These are phyloP conservation scores for Ancistrus triradiatus DNA, from an alignment of 2,113 vertebrate species.

Conservation along the genomic window DNA sequence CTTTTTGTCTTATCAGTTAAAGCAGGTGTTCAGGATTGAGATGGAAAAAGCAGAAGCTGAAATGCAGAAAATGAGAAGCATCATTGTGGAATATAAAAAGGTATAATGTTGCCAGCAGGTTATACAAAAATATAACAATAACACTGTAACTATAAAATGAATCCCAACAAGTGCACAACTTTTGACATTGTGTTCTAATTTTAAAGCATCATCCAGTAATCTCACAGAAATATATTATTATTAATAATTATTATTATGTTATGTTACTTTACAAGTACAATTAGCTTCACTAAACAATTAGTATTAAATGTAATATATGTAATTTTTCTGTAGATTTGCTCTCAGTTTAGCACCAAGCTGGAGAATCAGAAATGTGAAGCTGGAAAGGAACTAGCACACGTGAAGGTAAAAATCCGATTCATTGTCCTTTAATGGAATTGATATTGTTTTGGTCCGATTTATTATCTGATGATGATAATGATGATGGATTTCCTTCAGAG, in stretches of 20 bases:
- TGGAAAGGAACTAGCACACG: slow-evolving; percentile 77
- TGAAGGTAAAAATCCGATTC: slow-evolving; percentile 82
- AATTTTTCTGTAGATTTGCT: slow-evolving; percentile 79
- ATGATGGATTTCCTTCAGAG: slow-evolving; percentile 59
- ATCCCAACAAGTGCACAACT: too few relatives aligned
- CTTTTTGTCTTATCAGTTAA: background rate
- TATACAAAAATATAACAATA: too few relatives aligned
- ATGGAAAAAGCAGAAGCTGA: slow-evolving; percentile 85
- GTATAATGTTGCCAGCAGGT: too few relatives aligned
- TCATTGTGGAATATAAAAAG: slow-evolving; percentile 91
- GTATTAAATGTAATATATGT: slow-evolving; percentile 70
- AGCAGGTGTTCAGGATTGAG: slow-evolving; percentile 82
- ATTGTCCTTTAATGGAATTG: background rate
- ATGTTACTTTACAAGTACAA: too few relatives aligned
- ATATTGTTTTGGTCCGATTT: background rate
- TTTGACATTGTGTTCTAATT: too few relatives aligned
- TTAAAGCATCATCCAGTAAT: too few relatives aligned
- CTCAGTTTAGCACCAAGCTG: slow-evolving; percentile 83
- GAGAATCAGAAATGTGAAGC: slow-evolving; percentile 80
- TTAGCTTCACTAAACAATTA: too few relatives aligned
- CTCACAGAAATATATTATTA: too few relatives aligned
- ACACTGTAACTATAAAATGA: too few relatives aligned
- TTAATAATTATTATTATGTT: too few relatives aligned
- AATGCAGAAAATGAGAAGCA: slow-evolving; percentile 80
- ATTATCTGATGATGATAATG: background rate